Base-by-base conservation (phyloP, 2,888 invertebrate species). In the Nasonia oneida region DNA sequence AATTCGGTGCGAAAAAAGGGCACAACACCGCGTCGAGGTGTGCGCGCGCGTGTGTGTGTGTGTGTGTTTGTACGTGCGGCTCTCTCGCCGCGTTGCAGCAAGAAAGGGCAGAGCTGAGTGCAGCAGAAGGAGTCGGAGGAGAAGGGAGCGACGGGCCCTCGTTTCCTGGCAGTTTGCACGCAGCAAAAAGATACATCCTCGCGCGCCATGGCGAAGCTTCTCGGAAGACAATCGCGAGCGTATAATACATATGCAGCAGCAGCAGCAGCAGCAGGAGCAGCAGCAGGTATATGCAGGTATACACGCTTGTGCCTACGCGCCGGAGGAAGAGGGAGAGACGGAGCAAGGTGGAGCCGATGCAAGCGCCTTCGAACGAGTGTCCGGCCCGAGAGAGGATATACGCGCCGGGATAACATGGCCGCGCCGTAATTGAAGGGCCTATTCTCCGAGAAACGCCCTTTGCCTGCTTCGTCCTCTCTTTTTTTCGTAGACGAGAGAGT, bases 221-320 rank as follows among this genome's bases (percentile, higher is more conserved):
- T 93, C 89, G 91, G 93, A 93, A 93, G 91, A 93, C 93, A 93
- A 93, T 93, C 92, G 93, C 81, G 53, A 29, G 42, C 92, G 91
- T 91, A 92, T 93, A 92, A 92, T 92, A 92, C 92, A 93, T 93
- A 92, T 92, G 92, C 92, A 92, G 91, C 91, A 92, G 93, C 89
- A 15, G 12, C 29, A 18, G 57, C 57, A 18, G 53, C 53, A 53
- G 15, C 15, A 4, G n/a, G 6, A 23, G 23, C 57, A 18, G 53
- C 53, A 53, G 15, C 15, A 4, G n/a, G n/a, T 57, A n/a, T n/a
- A 57, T 57, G n/a, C n/a, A 15, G 14, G 53, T 53, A 18, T 57
- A 18, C n/a, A n/a, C 3, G 18, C 29, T 29, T 57, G n/a, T 57
- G n/a, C 4, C 1, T n/a, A 12, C 15, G 53, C 4, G n/a, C 73